Percentiles rank a stretch among this genome's conserved stretches.
phyloP scores from a whole-genome alignment of 2,888 invertebrate genomes.

The Neocrepidodera transversa region DNA sequence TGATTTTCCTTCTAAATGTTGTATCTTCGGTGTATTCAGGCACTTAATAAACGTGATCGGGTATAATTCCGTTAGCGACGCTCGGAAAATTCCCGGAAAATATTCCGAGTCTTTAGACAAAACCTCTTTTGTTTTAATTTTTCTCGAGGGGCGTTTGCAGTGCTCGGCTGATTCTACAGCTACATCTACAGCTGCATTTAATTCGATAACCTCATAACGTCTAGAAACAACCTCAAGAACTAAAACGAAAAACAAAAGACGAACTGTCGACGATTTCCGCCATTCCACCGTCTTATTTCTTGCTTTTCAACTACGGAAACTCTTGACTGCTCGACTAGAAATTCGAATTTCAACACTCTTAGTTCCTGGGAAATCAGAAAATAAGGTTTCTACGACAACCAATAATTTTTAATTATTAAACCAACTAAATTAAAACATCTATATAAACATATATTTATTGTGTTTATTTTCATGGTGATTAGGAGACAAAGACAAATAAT shows the following conservation, averaged over 20 bases:
- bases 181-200: constrained; percentile 32
- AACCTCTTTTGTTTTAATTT: constrained; percentile 22
- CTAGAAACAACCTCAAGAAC: constrained; percentile 33
- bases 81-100: background rate
- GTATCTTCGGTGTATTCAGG: background rate
- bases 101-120: constrained; percentile 13
- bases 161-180: background rate
- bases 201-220: constrained; percentile 33
- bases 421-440: no score
- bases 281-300: constrained; percentile 7
- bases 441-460: no score
- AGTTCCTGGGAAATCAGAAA: no score
- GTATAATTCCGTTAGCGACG: constrained; percentile 12
- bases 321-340: background rate
- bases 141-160: constrained; percentile 13
- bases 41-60: constrained; percentile 16
- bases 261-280: constrained; percentile 29
- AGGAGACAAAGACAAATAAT: no score
- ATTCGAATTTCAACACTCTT: background rate
- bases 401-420: no score
- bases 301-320: background rate
- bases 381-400: no score
- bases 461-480: no score
- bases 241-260: constrained; percentile 28
- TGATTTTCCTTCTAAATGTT: background rate